phyloP scores from a whole-genome alignment of 2,113 vertebrate genomes.

The Otis tarda region DNA sequence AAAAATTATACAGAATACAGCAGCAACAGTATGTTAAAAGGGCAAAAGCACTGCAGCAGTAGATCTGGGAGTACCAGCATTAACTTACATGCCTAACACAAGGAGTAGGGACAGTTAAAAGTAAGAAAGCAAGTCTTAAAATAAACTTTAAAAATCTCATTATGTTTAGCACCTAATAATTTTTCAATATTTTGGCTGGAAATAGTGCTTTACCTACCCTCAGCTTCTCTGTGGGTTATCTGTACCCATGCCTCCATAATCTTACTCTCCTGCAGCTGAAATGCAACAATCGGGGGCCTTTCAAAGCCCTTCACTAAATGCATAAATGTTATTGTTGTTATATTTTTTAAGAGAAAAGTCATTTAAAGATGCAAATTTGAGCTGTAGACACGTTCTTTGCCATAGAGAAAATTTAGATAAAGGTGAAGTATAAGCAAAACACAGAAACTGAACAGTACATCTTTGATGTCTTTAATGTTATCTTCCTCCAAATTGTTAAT shows the following conservation, averaged over 20 bases:
- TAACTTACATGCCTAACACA: neutral
- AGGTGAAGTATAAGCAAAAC: neutral
- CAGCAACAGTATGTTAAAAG: fast-evolving
- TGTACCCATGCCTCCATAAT: neutral
- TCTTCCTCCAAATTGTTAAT: neutral
- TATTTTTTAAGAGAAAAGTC: neutral
- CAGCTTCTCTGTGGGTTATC: fast-evolving
- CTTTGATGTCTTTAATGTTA: neutral
- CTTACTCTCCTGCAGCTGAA: neutral
- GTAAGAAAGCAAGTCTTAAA: neutral
- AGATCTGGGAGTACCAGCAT: neutral
- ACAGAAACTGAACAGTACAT: neutral
- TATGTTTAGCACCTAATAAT: neutral
- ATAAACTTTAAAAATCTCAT: neutral
- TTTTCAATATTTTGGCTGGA: neutral
- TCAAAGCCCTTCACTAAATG: neutral
- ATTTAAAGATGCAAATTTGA: neutral
- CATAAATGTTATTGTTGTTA: neutral
- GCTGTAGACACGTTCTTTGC: neutral
- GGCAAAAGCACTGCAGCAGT: neutral
- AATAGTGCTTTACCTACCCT: neutral
- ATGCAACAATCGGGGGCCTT: neutral
- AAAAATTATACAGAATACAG: fast-evolving
- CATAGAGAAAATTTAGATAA: neutral
- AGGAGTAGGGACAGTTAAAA: neutral